phyloP scores from a whole-genome alignment of 1,140 invertebrate genomes.

The Hypsibius dujardini region DNA sequence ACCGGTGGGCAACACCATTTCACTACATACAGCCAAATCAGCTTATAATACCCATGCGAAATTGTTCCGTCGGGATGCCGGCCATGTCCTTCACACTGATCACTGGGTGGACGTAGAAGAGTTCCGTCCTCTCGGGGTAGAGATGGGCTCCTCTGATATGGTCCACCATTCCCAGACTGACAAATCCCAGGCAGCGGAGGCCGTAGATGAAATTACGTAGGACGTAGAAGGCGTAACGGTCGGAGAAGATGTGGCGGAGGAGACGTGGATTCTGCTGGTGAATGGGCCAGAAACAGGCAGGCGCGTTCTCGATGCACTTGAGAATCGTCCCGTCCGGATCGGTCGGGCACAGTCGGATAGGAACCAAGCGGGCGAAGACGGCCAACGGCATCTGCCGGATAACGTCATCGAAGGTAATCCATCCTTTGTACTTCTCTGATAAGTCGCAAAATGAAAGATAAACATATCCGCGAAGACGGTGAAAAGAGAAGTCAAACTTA shows the following conservation, averaged over 20 bases:
- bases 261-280: background rate
- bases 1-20: background rate
- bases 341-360: background rate
- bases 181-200: background rate
- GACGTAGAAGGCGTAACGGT: background rate
- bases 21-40: background rate
- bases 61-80: background rate
- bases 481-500: no score
- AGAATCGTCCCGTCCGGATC: background rate
- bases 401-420: background rate
- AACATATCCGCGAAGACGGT: no score
- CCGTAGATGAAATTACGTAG: background rate
- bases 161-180: background rate
- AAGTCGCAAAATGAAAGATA: no score
- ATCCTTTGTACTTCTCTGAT: background rate
- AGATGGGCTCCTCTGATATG: background rate
- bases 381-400: background rate
- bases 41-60: background rate
- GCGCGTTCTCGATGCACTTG: background rate
- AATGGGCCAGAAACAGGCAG: background rate
- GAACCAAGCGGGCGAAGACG: conserved; percentile 3
- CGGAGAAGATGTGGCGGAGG: background rate
- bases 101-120: background rate
- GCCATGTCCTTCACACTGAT: background rate
- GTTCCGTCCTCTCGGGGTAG: background rate